phyloP scores from a whole-genome alignment of 2,888 invertebrate species.

The Iphiclides podalirius region DNA sequence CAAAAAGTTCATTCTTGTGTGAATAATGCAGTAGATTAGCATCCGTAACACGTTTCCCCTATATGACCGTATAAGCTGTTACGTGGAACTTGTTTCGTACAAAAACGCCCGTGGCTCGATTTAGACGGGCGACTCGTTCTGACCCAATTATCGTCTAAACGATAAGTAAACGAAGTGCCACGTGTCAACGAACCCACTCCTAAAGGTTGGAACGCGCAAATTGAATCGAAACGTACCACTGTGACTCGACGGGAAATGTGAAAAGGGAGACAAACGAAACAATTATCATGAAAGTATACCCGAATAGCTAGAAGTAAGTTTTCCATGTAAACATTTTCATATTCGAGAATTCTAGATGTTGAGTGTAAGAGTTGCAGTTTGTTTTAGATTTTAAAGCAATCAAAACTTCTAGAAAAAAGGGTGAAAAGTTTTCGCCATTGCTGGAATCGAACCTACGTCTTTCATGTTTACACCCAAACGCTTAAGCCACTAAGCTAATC shows the following conservation, averaged over 20 bases:
- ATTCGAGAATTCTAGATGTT: too few relatives aligned
- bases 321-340: too few relatives aligned
- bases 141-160: constrained; percentile 17
- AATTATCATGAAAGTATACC: too few relatives aligned
- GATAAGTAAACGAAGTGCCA: constrained; percentile 12
- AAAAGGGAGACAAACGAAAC: not conserved
- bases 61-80: constrained; percentile 5
- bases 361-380: too few relatives aligned
- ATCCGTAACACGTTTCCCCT: constrained; percentile 6
- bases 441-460: too few relatives aligned
- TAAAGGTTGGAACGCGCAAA: constrained; percentile 1
- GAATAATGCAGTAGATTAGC: constrained; percentile 3
- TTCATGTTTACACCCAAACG: too few relatives aligned
- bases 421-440: too few relatives aligned
- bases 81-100: constrained; percentile 4
- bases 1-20: constrained; percentile 3
- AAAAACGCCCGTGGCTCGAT: not conserved
- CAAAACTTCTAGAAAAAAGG: too few relatives aligned
- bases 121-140: constrained; percentile 14
- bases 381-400: too few relatives aligned
- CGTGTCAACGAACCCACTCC: not conserved
- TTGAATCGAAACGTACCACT: not conserved
- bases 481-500: too few relatives aligned
- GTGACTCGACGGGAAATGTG: not conserved
- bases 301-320: too few relatives aligned